A percentile compares a stretch with the other conserved stretches of the same genome.
Conservation (phyloP, 2,797 vertebrate species). For the Helarctos malayanus region DNA sequence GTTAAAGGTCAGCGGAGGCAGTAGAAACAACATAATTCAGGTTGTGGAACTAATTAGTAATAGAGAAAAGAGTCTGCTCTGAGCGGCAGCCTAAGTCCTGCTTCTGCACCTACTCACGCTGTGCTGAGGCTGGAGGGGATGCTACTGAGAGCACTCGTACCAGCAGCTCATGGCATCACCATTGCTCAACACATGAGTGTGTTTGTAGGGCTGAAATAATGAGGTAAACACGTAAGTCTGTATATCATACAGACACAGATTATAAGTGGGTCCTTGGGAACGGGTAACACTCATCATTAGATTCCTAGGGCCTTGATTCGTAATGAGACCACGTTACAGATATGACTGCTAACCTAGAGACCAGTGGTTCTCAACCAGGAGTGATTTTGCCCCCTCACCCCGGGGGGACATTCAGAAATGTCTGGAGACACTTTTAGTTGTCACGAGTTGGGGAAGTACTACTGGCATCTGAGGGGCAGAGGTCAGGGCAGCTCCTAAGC, state of each 20-base stretch:
- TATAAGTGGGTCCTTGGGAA: background rate
- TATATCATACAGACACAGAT: background rate
- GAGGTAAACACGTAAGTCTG: background rate
- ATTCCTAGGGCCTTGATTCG: background rate
- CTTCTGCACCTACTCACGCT: background rate
- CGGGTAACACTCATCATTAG: background rate
- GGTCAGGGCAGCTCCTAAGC: background rate
- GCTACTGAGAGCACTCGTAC: background rate
- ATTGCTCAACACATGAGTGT: background rate
- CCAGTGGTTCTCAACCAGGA: background rate
- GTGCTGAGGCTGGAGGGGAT: background rate
- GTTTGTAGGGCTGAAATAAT: background rate
- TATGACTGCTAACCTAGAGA: background rate
- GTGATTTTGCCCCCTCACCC: background rate
- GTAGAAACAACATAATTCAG: background rate
- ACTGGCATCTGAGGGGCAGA: background rate
- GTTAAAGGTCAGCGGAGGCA: background rate
- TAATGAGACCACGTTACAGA: background rate
- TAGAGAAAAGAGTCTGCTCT: background rate
- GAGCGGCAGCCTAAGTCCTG: background rate
- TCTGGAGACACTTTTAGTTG: background rate
- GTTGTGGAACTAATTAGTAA: background rate
- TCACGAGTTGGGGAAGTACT: background rate
- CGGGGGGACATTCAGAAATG: background rate
- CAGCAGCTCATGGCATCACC: fast-evolving